These are phyloP conservation scores for Aurelia aurita complex sp. Pacific DNA, from an alignment of 30 jellyfish, hydroid and myxozoan genomes.

Conservation along the genomic window DNA sequence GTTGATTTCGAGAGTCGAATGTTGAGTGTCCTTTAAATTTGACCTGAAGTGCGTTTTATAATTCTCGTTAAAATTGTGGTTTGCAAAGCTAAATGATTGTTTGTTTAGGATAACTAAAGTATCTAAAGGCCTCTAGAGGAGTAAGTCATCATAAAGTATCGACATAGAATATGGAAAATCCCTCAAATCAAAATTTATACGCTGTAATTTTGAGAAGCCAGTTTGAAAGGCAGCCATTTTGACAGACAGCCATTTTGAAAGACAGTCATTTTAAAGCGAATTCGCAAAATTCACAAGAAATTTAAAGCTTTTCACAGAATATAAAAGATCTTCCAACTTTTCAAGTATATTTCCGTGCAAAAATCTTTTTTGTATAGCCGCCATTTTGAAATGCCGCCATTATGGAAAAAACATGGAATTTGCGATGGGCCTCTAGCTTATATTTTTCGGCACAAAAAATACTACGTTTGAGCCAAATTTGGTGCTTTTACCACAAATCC, in stretches of 20 bases:
- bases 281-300: too few relatives aligned
- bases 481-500: background rate
- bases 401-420: too few relatives aligned
- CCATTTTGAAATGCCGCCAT: too few relatives aligned
- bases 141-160: background rate
- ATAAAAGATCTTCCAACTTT: too few relatives aligned
- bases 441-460: background rate
- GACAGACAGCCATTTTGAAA: too few relatives aligned
- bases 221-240: background rate
- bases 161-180: background rate
- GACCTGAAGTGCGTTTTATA: background rate
- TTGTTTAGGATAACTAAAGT: background rate
- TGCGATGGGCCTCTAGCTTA: background rate
- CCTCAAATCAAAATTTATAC: background rate
- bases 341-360: too few relatives aligned
- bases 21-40: background rate
- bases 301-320: too few relatives aligned
- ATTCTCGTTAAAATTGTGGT: background rate
- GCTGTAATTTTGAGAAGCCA: background rate
- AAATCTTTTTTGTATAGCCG: too few relatives aligned
- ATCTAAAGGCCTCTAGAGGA: background rate
- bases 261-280: too few relatives aligned
- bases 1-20: background rate
- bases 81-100: background rate
- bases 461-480: background rate